Evolutionary conservation across 1,140 invertebrate species (phyloP).

Genomic region (Batillaria attramentaria): DNA sequence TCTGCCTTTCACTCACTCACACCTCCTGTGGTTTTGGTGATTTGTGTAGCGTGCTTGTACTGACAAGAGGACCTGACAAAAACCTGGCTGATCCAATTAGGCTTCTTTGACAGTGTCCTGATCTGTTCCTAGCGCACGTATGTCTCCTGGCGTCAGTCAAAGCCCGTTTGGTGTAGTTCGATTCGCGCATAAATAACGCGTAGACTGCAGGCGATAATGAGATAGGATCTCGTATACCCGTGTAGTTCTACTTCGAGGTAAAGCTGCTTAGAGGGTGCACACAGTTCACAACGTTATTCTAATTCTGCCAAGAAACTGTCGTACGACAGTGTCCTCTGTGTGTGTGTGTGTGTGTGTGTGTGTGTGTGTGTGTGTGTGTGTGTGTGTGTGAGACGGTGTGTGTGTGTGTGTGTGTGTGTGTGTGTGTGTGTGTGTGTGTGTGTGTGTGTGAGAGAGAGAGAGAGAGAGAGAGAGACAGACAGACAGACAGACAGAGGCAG

Average conservation of each 20-base stretch:
- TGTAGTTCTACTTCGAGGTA: not conserved
- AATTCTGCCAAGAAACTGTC: not conserved
- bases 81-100: too few relatives aligned
- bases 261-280: not conserved
- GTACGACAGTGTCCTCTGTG: too few relatives aligned
- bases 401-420: slow-evolving; percentile 18
- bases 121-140: too few relatives aligned
- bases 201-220: not conserved
- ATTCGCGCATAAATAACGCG: not conserved
- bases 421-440: slow-evolving; percentile 18
- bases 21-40: too few relatives aligned
- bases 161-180: not conserved
- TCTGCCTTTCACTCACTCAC: too few relatives aligned
- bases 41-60: too few relatives aligned
- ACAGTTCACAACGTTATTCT: not conserved
- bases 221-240: not conserved
- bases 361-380: slow-evolving; percentile 18
- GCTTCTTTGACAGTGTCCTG: too few relatives aligned
- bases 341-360: slow-evolving; percentile 16
- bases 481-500: not conserved
- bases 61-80: too few relatives aligned
- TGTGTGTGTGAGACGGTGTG: slow-evolving; percentile 9
- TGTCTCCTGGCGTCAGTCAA: too few relatives aligned
- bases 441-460: not conserved
- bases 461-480: slow-evolving; percentile 19